phyloP scores from a whole-genome alignment of 2,888 invertebrate genomes.

The Leptinotarsa juncta region DNA sequence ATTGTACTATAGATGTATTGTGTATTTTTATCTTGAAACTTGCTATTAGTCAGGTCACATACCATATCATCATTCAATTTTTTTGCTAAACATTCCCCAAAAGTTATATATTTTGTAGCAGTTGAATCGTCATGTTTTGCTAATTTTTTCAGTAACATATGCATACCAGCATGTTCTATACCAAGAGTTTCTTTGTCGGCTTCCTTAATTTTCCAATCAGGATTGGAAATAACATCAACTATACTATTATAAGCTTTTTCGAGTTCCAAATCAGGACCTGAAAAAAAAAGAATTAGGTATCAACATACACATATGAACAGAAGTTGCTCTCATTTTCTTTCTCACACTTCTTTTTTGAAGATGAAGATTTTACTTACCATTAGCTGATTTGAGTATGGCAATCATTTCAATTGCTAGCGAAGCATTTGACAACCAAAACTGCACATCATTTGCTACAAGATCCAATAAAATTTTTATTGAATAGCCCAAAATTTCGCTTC shows the following conservation, averaged over 20 bases:
- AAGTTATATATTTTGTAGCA: constrained; percentile 66
- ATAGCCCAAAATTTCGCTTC: constrained; percentile 75
- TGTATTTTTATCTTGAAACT: no score
- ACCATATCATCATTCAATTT: constrained; percentile 70
- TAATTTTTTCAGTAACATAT: constrained; percentile 82
- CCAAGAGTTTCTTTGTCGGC: constrained; percentile 67
- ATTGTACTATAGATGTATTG: no score
- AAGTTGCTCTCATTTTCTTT: not conserved
- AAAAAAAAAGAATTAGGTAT: constrained; percentile 29
- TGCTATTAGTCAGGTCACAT: constrained; percentile 50
- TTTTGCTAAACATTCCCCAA: constrained; percentile 71
- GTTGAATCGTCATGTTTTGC: constrained; percentile 71
- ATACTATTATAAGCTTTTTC: constrained; percentile 66
- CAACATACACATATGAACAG: not conserved
- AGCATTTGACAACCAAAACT: constrained; percentile 77
- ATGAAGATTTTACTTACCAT: constrained; percentile 29
- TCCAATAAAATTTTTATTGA: constrained; percentile 54
- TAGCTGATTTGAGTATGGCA: constrained; percentile 76
- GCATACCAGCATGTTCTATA: constrained; percentile 81
- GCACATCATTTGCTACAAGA: constrained; percentile 67
- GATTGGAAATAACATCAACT: constrained; percentile 64
- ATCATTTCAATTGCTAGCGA: constrained; percentile 77
- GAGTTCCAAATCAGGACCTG: constrained; percentile 50
- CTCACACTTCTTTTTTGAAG: no score
- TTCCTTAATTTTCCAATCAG: constrained; percentile 70